Percentiles rank a stretch among this genome's conserved stretches.
phyloP scores from a whole-genome alignment of 2,888 invertebrate species.

The Oscheius sp. region DNA sequence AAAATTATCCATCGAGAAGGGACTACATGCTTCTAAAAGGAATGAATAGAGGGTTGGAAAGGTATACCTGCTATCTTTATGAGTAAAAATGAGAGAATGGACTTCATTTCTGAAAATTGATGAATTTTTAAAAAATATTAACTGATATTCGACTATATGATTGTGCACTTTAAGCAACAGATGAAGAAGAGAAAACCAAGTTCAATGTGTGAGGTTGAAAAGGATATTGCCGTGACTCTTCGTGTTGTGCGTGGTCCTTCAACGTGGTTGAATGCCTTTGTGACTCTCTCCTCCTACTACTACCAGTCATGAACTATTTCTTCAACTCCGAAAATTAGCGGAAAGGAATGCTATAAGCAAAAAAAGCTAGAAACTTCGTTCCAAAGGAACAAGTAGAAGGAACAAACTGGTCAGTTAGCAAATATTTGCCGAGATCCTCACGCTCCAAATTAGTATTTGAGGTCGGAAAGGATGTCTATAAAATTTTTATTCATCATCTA shows the following conservation, averaged over 20 bases:
- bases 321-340: not conserved
- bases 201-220: not conserved
- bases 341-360: not conserved
- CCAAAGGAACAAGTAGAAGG: not conserved
- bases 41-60: not conserved
- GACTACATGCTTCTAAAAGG: conserved; percentile 39
- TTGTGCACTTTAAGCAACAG: too few species aligned
- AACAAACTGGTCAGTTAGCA: conserved; percentile 21
- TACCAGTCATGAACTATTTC: conserved; percentile 3
- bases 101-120: not conserved
- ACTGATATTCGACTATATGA: not conserved
- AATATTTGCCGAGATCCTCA: conserved; percentile 28
- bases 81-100: not conserved
- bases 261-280: not conserved
- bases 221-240: too few species aligned
- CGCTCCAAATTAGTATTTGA: conserved; percentile 23
- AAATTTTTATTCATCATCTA: not conserved
- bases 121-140: not conserved
- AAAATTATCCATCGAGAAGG: conserved; percentile 39
- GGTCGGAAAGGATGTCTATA: not conserved
- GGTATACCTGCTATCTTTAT: conserved; percentile 10
- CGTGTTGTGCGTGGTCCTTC: conserved; percentile 21
- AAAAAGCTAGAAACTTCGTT: not conserved
- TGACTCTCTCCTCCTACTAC: conserved; percentile 9
- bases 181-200: not conserved